Evolutionary conservation across 2,888 invertebrate species (phyloP).

Genomic region (Tipula unca): DNA sequence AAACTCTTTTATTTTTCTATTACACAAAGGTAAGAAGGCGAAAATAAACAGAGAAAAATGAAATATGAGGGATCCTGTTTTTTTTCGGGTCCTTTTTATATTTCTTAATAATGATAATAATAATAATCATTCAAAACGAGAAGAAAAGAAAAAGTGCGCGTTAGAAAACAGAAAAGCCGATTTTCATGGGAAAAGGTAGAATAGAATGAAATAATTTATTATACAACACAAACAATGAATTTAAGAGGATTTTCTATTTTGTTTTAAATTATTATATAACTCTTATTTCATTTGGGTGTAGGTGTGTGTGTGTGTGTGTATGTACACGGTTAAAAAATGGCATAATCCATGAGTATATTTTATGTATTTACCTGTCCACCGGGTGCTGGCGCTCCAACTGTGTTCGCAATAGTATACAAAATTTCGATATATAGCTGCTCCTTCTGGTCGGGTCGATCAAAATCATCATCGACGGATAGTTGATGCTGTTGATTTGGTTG

Average conservation of each 20-base stretch:
- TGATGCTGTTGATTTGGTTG: constrained; percentile 29
- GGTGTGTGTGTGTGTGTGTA: not conserved
- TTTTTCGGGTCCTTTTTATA: not conserved
- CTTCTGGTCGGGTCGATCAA: constrained; percentile 43
- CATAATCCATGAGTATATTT: not conserved
- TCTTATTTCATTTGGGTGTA: not conserved
- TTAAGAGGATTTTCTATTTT: not conserved
- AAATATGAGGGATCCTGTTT: not conserved
- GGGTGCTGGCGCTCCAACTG: constrained; percentile 69
- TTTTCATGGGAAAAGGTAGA: not conserved
- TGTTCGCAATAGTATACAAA: constrained; percentile 91
- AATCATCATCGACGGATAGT: constrained; percentile 32
- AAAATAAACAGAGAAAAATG: not conserved
- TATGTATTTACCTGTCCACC: constrained; percentile 51
- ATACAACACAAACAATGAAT: not conserved
- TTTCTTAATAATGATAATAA: not conserved
- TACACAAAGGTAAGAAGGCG: not conserved
- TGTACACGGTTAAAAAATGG: not conserved
- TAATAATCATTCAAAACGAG: constrained; percentile 3
- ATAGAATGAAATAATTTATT: not conserved
- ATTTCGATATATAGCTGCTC: constrained; percentile 83
- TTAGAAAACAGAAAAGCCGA: not conserved
- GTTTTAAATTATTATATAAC: not conserved
- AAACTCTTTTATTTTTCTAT: not conserved
- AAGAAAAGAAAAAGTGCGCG: not conserved